Evolutionary conservation across 2,797 vertebrate species (phyloP).

Genomic region (Diglossa cyanea): DNA sequence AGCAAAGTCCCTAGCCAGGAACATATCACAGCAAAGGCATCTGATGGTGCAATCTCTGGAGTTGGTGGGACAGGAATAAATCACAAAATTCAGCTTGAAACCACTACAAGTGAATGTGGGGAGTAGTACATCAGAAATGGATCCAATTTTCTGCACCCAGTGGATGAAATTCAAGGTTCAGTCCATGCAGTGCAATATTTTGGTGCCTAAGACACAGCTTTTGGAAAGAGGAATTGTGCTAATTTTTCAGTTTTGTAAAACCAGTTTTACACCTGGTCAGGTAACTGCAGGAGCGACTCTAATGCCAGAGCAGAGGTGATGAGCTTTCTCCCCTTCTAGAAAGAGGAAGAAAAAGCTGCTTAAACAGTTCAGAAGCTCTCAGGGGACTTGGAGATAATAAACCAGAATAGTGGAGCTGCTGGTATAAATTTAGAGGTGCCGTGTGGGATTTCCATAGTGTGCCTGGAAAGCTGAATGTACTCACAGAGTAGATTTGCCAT

Average conservation of each 20-base stretch:
- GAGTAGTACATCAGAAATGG: neutral
- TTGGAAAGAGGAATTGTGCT: neutral
- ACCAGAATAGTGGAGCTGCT: neutral
- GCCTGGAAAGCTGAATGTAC: neutral
- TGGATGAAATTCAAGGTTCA: neutral
- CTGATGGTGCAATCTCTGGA: neutral
- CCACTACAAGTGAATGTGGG: neutral
- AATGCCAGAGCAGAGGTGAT: neutral
- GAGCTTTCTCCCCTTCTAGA: neutral
- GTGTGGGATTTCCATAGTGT: neutral
- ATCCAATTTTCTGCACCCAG: neutral
- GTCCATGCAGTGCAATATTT: neutral
- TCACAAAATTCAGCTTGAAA: neutral
- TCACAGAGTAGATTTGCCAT: neutral
- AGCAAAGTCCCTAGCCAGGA: neutral
- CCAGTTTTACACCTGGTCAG: neutral
- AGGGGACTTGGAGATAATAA: neutral
- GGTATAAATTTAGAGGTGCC: neutral
- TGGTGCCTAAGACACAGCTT: neutral
- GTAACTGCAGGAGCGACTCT: neutral
- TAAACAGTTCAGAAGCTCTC: neutral
- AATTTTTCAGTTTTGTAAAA: neutral
- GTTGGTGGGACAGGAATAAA: neutral
- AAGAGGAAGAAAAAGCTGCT: neutral
- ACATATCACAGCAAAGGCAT: neutral